A percentile compares a stretch with the other conserved stretches of the same genome.
Evolutionary conservation across 2,113 vertebrate species (phyloP).

Genomic region (Vanacampus margaritifer): DNA sequence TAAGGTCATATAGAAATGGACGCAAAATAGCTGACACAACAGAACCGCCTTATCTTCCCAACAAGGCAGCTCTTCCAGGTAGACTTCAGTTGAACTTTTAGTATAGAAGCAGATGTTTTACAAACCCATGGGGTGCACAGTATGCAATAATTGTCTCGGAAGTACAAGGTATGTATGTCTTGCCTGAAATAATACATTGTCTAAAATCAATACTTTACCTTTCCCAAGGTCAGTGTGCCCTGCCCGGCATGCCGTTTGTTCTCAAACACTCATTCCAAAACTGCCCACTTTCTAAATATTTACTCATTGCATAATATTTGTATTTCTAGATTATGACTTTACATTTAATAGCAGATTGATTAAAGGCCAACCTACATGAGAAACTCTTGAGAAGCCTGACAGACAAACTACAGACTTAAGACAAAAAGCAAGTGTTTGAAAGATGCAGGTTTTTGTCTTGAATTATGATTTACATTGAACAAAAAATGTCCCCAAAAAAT

Average conservation of each 20-base stretch:
- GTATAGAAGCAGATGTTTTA: not conserved
- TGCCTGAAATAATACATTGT: not conserved
- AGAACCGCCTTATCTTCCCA: not conserved
- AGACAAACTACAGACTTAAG: not conserved
- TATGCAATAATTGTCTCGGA: not conserved
- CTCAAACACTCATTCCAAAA: constrained; percentile 8
- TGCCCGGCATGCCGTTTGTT: constrained; percentile 17
- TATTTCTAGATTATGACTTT: not conserved
- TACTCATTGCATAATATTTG: not conserved
- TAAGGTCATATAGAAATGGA: not conserved
- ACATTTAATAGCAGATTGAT: not conserved
- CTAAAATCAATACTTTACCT: constrained; percentile 6
- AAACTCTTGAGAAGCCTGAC: not conserved
- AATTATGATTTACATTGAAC: not conserved
- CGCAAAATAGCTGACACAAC: not conserved
- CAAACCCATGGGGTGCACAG: not conserved
- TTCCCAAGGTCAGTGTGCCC: constrained; percentile 24
- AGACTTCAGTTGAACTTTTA: not conserved
- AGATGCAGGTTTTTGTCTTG: not conserved
- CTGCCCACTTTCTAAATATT: constrained; percentile 5
- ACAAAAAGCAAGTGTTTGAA: not conserved
- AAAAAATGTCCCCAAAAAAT: not conserved
- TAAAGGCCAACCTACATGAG: not conserved
- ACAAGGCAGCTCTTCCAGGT: not conserved
- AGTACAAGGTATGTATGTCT: not conserved